Percentiles rank a stretch among this genome's conserved stretches.
phyloP scores from a whole-genome alignment of 2,797 vertebrate genomes.

The Stomatorhinus walkeri region DNA sequence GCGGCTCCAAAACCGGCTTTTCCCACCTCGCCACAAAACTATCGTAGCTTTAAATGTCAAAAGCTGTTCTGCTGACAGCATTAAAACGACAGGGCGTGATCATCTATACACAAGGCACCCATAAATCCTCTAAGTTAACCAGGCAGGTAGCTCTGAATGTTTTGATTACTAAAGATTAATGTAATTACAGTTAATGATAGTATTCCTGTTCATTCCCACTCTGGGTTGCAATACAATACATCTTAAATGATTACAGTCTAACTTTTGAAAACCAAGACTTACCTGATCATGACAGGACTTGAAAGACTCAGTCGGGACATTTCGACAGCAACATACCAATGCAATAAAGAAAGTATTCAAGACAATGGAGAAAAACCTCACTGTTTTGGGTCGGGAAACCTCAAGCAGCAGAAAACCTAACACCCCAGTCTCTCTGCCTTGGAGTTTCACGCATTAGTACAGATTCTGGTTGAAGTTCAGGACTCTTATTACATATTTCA shows the following conservation, averaged over 20 bases:
- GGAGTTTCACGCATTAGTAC: background rate
- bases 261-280: background rate
- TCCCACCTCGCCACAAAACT: background rate
- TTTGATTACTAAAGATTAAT: background rate
- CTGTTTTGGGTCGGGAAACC: background rate
- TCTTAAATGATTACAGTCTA: background rate
- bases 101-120: background rate
- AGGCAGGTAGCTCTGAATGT: background rate
- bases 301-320: background rate
- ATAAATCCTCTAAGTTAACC: background rate
- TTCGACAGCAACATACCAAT: background rate
- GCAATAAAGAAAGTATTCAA: background rate
- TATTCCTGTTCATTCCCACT: background rate
- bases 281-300: background rate
- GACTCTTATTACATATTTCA: background rate
- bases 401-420: background rate
- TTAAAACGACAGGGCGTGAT: background rate
- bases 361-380: background rate
- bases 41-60: background rate
- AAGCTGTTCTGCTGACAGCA: background rate
- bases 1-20: background rate
- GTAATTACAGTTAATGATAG: background rate
- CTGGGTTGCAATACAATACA: background rate
- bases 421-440: background rate
- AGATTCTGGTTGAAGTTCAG: background rate